Evolutionary conservation across 2,888 invertebrate genomes (phyloP), one percentile per base, ranked within the genome.

Genomic region (Synergus gifuensis): DNA sequence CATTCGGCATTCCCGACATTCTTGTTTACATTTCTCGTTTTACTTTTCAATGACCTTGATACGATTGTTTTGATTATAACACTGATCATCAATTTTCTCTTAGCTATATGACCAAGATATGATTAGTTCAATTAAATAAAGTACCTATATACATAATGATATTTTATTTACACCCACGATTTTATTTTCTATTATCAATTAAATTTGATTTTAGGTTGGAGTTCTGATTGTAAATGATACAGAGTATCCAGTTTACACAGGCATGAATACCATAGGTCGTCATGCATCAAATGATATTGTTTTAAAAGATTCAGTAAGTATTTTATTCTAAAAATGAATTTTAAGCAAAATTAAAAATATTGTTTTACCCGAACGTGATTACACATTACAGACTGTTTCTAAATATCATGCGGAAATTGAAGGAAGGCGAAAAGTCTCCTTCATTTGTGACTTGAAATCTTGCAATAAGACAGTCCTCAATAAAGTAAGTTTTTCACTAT

Each of bases 381-480:
- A 7, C 5, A 46, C 18, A 18, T 86, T 87, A 7, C 89, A 94
- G 94, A 92, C 93, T 0, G 87, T 94, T 18, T 94, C 94, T 1
- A 92, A 92, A 82, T 88, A 91, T 76, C 94, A 94, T 89, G 93
- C 93, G 14, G 93, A 93, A 81, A 93, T 94, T 77, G 93, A 94
- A 84, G 92, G 92, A 0, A 28, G 28, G 11, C 36, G 36, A 36
- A 28, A 36, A 40, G 83, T 80, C 22, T 79, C 80, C 16, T 91
- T 94, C 83, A 89, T 94, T 36, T 92, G 90, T 85, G 94, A 94
- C 85, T 88, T 93, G 44, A 89, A 92, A 69, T 94, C 94, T 80
- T 88, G 91, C 11, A 94, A 94, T 86, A 93, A 91, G 84, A 93
- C 94, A 7, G 91, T 89, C 80, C 86, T 93, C 60, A 93, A 93